Evolutionary conservation across 2,888 invertebrate genomes (phyloP).

Genomic region (Caenorhabditis auriculariae): DNA sequence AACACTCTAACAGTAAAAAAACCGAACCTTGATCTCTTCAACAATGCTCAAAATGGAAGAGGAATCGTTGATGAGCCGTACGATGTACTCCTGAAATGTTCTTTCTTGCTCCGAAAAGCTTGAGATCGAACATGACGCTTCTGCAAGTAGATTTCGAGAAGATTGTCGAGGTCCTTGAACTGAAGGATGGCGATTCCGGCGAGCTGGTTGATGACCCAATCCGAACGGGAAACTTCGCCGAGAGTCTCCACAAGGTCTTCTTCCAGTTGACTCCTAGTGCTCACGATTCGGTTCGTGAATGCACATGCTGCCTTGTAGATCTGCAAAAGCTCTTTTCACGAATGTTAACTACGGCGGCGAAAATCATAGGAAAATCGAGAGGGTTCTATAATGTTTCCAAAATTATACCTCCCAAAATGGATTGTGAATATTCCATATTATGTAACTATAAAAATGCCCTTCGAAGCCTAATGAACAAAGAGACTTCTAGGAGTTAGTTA

Average conservation of each 20-base stretch:
- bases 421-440: background rate
- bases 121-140: slow-evolving; percentile 38
- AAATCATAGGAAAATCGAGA: background rate
- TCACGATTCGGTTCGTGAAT: slow-evolving; percentile 23
- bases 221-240: slow-evolving; percentile 28
- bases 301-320: slow-evolving; percentile 27
- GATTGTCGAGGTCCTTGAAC: slow-evolving; percentile 38
- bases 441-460: background rate
- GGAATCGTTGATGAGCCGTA: slow-evolving; percentile 24
- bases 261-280: slow-evolving; percentile 19
- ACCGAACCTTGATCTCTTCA: slow-evolving; percentile 26
- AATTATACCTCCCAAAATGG: background rate
- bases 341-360: too few species aligned
- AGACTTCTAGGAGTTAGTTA: too few species aligned
- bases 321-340: slow-evolving; percentile 10
- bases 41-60: slow-evolving; percentile 39
- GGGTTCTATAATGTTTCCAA: background rate
- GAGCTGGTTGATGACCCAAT: slow-evolving; percentile 54
- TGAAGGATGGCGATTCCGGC: slow-evolving; percentile 46
- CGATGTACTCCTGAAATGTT: slow-evolving; percentile 21
- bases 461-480: too few species aligned
- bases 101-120: background rate
- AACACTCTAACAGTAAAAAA: too few species aligned
- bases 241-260: slow-evolving; percentile 11
- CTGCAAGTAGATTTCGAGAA: slow-evolving; percentile 49